Conservation (phyloP, 2,797 vertebrate species). For the Otolemur crassicaudatus region DNA sequence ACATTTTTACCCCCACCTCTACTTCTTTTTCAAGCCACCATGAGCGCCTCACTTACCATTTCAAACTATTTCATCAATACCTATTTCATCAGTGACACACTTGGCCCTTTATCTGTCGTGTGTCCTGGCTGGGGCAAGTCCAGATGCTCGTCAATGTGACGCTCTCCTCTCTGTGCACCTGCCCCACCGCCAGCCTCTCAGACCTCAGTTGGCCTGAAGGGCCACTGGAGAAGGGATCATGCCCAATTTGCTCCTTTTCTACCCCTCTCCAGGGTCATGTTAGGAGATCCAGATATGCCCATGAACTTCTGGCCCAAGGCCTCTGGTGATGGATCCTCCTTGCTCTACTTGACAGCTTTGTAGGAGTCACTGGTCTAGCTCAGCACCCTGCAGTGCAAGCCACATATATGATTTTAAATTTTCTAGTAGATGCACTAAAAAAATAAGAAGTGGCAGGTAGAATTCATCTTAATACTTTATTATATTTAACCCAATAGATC, state of each 20-base stretch:
- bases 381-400: neutral
- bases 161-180: neutral
- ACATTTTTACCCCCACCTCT: neutral
- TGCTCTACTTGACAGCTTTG: fast-evolving
- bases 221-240: neutral
- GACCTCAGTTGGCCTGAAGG: neutral
- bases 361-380: neutral
- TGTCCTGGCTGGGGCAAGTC: neutral
- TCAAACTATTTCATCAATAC: neutral
- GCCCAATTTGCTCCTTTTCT: fast-evolving
- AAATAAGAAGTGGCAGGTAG: neutral
- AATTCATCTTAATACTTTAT: neutral
- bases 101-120: neutral
- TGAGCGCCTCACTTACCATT: neutral
- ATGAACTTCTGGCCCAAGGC: neutral
- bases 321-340: neutral
- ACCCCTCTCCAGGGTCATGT: fast-evolving
- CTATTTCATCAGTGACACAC: neutral
- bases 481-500: neutral
- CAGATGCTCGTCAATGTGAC: neutral
- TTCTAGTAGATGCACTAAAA: neutral
- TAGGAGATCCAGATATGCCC: neutral
- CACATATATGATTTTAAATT: neutral
- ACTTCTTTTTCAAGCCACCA: neutral
- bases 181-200: fast-evolving